These are phyloP conservation scores for Oophaga sylvatica DNA, from an alignment of 2,797 vertebrate genomes.

Conservation along the genomic window DNA sequence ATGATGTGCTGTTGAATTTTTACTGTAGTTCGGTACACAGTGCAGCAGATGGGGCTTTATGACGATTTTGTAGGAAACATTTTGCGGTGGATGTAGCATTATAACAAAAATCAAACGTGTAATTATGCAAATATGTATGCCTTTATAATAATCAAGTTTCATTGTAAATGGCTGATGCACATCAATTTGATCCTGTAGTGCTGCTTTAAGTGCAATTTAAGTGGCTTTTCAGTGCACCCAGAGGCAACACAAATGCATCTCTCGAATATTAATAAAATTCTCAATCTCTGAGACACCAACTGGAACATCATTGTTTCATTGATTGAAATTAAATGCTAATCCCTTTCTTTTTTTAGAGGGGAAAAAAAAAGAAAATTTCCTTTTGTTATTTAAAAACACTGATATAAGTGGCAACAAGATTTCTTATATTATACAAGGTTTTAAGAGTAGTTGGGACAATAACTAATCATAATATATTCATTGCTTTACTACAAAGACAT, in stretches of 20 bases:
- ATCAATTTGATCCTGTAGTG: constrained; percentile 86
- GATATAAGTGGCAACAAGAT: constrained; percentile 76
- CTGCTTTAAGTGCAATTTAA: constrained; percentile 86
- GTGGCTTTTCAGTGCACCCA: constrained; percentile 85
- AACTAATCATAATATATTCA: constrained; percentile 82
- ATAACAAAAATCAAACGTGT: constrained; percentile 85
- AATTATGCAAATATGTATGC: constrained; percentile 87
- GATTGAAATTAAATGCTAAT: constrained; percentile 85
- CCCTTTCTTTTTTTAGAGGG: constrained; percentile 71
- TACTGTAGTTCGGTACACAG: constrained; percentile 75
- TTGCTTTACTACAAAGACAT: constrained; percentile 38
- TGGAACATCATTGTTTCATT: constrained; percentile 78
- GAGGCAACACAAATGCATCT: constrained; percentile 84
- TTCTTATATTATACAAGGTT: constrained; percentile 81
- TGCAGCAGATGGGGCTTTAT: constrained; percentile 84
- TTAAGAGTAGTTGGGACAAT: constrained; percentile 83
- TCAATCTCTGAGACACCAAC: constrained; percentile 83
- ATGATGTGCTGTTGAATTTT: constrained; percentile 66
- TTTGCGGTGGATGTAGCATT: constrained; percentile 79
- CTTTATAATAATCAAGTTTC: constrained; percentile 88
- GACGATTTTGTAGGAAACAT: constrained; percentile 76
- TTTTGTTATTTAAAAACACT: constrained; percentile 85
- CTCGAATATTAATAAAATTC: constrained; percentile 85
- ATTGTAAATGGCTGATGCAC: constrained; percentile 81
- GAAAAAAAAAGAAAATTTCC: constrained; percentile 68